These are phyloP conservation scores for Danio rerio DNA, from an alignment of 2,113 vertebrate genomes.

Conservation along the genomic window DNA sequence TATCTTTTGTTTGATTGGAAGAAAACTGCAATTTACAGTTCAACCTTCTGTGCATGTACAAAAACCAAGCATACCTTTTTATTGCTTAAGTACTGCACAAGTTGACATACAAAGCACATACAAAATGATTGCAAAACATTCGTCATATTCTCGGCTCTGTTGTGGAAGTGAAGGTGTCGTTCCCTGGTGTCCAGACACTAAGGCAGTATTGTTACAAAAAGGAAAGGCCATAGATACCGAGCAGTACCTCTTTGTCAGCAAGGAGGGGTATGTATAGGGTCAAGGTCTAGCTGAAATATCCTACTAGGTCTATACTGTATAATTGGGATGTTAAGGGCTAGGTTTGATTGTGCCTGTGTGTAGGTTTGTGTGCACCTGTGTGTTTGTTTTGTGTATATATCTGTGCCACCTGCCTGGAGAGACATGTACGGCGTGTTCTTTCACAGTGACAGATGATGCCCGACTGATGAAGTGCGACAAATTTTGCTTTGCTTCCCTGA, in stretches of 20 bases:
- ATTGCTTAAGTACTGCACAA: conserved; percentile 74
- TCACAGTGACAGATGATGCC: conserved; percentile 39
- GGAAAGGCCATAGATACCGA: conserved; percentile 56
- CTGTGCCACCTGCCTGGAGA: conserved; percentile 20
- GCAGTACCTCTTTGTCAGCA: conserved; percentile 50
- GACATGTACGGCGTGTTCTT: conserved; percentile 31
- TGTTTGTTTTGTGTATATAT: conserved; percentile 21
- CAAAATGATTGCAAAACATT: conserved; percentile 64
- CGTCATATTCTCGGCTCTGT: conserved; percentile 59
- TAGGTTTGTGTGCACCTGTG: background rate
- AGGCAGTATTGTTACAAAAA: conserved; percentile 55
- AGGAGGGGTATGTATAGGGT: conserved; percentile 32
- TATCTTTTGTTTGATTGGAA: conserved; percentile 38
- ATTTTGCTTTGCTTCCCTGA: conserved; percentile 44
- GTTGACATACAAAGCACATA: conserved; percentile 62
- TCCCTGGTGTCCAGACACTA: conserved; percentile 48
- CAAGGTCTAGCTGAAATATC: conserved; percentile 43
- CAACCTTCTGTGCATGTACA: conserved; percentile 65
- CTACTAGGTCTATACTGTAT: conserved; percentile 22
- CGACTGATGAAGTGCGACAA: conserved; percentile 29
- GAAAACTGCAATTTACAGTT: conserved; percentile 63
- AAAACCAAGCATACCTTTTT: conserved; percentile 69
- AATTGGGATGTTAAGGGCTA: conserved; percentile 32
- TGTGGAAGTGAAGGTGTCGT: conserved; percentile 62
- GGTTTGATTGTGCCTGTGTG: conserved; percentile 21